A percentile compares a stretch with the other conserved stretches of the same genome.
phyloP scores from a whole-genome alignment of 2,888 invertebrate genomes.

The Lepidochitona cinerea region DNA sequence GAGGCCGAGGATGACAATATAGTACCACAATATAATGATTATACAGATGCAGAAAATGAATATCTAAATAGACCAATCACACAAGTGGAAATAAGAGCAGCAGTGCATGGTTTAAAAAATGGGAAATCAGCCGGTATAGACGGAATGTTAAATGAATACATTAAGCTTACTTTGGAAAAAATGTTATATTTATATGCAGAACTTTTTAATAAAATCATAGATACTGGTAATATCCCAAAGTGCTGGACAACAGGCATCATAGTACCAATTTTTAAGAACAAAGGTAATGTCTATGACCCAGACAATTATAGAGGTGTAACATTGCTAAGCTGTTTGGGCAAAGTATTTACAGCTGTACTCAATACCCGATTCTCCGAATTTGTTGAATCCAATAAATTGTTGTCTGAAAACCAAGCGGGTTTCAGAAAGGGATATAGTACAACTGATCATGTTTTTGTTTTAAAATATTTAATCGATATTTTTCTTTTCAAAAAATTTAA shows the following conservation, averaged over 20 bases:
- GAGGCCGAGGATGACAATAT: background rate
- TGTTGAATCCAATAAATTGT: background rate
- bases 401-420: background rate
- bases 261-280: background rate
- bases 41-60: background rate
- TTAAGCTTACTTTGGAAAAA: background rate
- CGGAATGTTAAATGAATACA: background rate
- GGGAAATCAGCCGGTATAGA: no score
- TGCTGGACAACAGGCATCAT: background rate
- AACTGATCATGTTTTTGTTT: background rate
- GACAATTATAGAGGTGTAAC: no score
- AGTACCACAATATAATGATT: no score
- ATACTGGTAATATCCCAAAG: background rate
- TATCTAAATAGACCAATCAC: background rate
- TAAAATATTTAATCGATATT: background rate
- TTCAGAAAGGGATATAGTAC: background rate
- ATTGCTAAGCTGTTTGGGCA: background rate
- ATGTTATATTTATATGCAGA: background rate
- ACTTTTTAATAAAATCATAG: background rate
- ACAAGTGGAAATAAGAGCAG: background rate
- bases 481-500: no score
- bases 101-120: background rate
- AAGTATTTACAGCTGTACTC: background rate
- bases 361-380: background rate
- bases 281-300: background rate